Conservation (phyloP, 2,113 vertebrate species). For the Apeltes quadracus region DNA sequence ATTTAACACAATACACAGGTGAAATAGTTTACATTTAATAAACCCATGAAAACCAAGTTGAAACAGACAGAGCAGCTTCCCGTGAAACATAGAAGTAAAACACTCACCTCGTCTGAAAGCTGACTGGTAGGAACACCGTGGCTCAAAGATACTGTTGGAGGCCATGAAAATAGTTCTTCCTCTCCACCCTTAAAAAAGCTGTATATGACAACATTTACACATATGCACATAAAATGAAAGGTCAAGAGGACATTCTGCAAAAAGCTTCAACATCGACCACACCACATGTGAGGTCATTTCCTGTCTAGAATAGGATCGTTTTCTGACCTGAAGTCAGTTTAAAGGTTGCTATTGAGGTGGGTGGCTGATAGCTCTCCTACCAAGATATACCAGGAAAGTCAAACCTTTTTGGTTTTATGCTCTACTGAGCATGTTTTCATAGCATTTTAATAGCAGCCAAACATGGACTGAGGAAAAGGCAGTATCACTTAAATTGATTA, state of each 20-base stretch:
- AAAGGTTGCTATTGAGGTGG: background rate
- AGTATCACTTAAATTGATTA: too few relatives aligned
- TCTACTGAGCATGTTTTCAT: background rate
- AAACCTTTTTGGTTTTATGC: background rate
- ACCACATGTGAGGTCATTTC: conserved; percentile 26
- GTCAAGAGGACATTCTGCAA: background rate
- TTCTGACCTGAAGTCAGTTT: background rate
- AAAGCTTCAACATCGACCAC: conserved; percentile 18
- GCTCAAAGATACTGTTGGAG: conserved; percentile 58
- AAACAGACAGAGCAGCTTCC: background rate
- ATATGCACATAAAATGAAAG: conserved; percentile 1
- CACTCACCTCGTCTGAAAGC: conserved; percentile 38
- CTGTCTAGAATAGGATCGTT: background rate
- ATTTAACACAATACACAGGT: background rate
- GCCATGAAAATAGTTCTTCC: conserved; percentile 27
- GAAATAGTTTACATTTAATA: background rate
- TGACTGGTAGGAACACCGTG: conserved; percentile 5
- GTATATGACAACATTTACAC: background rate
- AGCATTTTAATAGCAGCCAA: background rate
- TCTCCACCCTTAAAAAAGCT: background rate
- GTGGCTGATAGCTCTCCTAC: background rate
- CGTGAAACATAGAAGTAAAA: background rate
- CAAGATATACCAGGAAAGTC: background rate
- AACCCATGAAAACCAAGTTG: background rate
- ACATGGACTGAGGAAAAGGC: too few relatives aligned